These are phyloP conservation scores for Pseudonaja textilis DNA, from an alignment of 2,113 vertebrate genomes.

Conservation along the genomic window DNA sequence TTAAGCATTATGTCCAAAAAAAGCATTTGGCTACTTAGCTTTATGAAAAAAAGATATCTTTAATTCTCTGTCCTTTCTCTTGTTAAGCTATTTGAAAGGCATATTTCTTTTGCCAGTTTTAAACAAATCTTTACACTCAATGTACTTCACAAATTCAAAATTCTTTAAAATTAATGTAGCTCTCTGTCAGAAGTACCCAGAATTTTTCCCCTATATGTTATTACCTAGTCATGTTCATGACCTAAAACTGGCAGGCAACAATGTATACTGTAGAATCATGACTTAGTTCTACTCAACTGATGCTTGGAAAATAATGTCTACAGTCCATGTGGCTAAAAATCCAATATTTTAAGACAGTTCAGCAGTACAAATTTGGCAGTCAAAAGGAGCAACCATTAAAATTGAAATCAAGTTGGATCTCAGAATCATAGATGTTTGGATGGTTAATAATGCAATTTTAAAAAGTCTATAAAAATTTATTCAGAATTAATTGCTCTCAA, in stretches of 20 bases:
- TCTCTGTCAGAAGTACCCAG: conserved; percentile 31
- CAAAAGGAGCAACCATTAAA: conserved; percentile 15
- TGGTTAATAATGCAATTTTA: not conserved
- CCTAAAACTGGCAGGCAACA: conserved; percentile 42
- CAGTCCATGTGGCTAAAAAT: conserved; percentile 30
- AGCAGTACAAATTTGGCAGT: conserved; percentile 25
- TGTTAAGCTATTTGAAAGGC: not conserved
- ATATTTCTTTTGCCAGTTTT: not conserved
- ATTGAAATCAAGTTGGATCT: conserved; percentile 32
- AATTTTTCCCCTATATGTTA: conserved; percentile 31
- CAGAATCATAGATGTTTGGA: conserved; percentile 36
- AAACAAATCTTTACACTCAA: not conserved
- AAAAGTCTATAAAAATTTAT: conserved; percentile 18
- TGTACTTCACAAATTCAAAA: not conserved
- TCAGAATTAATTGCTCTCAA: conserved; percentile 45
- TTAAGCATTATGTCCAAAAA: not conserved
- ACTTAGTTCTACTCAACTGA: not conserved
- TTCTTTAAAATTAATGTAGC: conserved; percentile 31
- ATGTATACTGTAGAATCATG: not conserved
- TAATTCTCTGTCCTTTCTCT: not conserved
- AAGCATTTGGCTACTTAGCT: not conserved
- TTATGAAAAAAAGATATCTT: not conserved
- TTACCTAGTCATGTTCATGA: conserved; percentile 25
- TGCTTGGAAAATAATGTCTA: conserved; percentile 19
- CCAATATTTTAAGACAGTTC: conserved; percentile 31